Percentiles rank a stretch among this genome's conserved stretches.
phyloP scores from a whole-genome alignment of 2,888 invertebrate species.

The Pomacea canaliculata region DNA sequence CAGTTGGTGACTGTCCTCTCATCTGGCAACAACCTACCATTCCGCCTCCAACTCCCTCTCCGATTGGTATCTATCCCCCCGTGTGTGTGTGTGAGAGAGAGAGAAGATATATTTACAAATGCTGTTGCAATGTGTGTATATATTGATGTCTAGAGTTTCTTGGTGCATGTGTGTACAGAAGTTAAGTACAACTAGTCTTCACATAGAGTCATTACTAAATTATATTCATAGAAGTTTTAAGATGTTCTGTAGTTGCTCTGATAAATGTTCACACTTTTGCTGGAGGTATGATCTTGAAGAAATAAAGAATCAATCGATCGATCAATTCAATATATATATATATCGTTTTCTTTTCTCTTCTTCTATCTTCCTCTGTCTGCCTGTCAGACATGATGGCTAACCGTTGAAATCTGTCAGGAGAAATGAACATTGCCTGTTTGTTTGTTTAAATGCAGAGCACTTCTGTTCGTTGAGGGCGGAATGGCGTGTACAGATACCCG shows the following conservation, averaged over 20 bases:
- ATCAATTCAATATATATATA: neutral
- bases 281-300: neutral
- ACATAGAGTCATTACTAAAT: neutral
- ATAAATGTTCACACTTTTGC: neutral
- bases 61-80: neutral
- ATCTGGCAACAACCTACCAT: no score
- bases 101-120: neutral
- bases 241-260: neutral
- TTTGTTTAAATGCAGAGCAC: no score
- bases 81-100: neutral
- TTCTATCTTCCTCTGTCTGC: neutral
- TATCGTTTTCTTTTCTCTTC: neutral
- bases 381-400: neutral
- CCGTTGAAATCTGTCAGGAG: no score
- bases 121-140: neutral
- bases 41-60: no score
- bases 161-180: neutral
- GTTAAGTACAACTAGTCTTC: neutral
- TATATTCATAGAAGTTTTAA: no score
- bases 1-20: no score
- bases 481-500: conserved; percentile 13
- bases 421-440: no score
- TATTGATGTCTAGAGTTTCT: neutral
- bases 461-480: neutral
- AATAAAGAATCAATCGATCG: neutral